Percentiles rank a stretch among this genome's conserved stretches.
Conservation (phyloP, 2,113 vertebrate genomes). For the Cichladusa arquata region DNA sequence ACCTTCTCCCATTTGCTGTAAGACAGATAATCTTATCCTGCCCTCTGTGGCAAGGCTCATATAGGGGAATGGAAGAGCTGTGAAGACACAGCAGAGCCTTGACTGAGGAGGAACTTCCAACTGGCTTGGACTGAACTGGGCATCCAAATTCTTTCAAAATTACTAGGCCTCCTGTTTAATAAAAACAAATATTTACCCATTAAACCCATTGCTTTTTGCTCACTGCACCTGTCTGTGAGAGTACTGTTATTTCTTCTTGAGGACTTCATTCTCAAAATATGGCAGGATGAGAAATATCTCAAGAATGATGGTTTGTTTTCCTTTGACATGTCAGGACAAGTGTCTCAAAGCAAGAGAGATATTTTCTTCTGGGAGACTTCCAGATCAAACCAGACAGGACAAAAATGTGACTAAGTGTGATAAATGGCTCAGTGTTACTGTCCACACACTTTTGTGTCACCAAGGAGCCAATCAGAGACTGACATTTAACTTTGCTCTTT, state of each 20-base stretch:
- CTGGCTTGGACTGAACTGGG: background rate
- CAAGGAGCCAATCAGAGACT: background rate
- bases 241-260: background rate
- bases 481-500: background rate
- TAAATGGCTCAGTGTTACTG: background rate
- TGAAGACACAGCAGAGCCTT: background rate
- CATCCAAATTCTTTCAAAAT: background rate
- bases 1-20: background rate
- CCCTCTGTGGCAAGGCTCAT: background rate
- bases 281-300: background rate
- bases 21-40: background rate
- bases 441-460: background rate
- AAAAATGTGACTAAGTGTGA: background rate
- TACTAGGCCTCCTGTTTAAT: background rate
- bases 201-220: background rate
- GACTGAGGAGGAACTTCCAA: background rate
- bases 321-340: background rate
- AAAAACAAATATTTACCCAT: background rate
- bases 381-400: background rate
- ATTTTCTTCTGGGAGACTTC: background rate
- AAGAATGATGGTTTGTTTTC: background rate
- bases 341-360: background rate
- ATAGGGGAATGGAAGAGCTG: background rate
- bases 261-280: background rate
- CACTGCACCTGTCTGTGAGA: background rate